These are phyloP conservation scores for Glareola pratincola DNA, from an alignment of 2,113 vertebrate species.

Conservation along the genomic window DNA sequence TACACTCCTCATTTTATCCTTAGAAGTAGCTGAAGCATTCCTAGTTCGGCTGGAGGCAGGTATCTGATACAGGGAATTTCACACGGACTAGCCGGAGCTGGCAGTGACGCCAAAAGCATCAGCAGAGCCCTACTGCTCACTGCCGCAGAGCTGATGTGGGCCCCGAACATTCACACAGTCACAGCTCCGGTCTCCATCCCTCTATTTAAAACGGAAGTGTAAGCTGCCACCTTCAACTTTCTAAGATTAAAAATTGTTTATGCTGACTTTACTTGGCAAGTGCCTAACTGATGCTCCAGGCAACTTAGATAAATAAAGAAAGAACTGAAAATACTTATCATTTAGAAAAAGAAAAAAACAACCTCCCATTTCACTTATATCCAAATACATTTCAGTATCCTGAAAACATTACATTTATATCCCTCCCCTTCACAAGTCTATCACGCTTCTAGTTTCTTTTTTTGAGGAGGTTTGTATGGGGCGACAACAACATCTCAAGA, in stretches of 20 bases:
- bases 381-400: neutral
- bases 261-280: neutral
- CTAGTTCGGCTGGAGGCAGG: neutral
- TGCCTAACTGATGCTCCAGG: neutral
- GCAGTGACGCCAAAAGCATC: neutral
- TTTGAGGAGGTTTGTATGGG: rapidly evolving
- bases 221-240: neutral
- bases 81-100: neutral
- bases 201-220: neutral
- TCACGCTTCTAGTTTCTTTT: neutral
- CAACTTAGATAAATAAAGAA: neutral
- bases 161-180: rapidly evolving
- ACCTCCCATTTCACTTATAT: neutral
- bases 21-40: neutral
- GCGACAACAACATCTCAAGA: neutral
- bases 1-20: neutral
- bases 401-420: neutral
- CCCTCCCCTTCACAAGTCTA: neutral
- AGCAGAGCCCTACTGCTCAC: neutral
- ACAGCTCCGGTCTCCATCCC: neutral
- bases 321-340: neutral
- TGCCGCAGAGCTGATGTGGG: neutral
- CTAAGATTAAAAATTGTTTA: neutral
- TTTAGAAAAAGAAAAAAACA: neutral
- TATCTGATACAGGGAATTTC: neutral